A percentile compares a stretch with the other conserved stretches of the same genome.
phyloP scores from a whole-genome alignment of 1,140 invertebrate species.

The Paraescarpia echinospica region DNA sequence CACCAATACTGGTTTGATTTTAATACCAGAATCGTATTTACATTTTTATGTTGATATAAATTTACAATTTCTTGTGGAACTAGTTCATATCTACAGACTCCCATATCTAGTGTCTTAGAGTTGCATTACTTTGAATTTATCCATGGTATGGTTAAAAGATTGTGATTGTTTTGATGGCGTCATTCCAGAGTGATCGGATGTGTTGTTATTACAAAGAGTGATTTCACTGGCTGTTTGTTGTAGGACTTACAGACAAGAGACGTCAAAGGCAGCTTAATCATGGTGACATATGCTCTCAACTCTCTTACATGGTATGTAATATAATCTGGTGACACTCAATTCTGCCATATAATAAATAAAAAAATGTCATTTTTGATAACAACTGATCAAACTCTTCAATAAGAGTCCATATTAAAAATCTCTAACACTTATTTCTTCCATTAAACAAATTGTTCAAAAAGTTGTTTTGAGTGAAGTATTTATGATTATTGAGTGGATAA shows the following conservation, averaged over 20 bases:
- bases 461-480: no score
- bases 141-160: not conserved
- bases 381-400: no score
- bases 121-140: not conserved
- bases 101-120: no score
- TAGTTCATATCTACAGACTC: no score
- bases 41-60: no score
- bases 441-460: no score
- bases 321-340: not conserved
- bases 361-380: not conserved
- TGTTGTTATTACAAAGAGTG: not conserved
- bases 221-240: not conserved
- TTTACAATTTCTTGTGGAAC: no score
- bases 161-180: not conserved
- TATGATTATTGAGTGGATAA: no score
- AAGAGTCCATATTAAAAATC: no score
- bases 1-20: no score
- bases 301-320: slow-evolving; percentile 52
- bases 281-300: slow-evolving; percentile 51
- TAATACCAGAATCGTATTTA: no score
- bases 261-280: slow-evolving; percentile 47
- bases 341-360: not conserved
- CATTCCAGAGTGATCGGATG: not conserved
- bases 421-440: no score
- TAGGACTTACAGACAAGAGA: slow-evolving; percentile 34